Percentiles rank a stretch among this genome's conserved stretches.
phyloP scores from a whole-genome alignment of 1,140 invertebrate species.

The Brachionus calyciflorus region DNA sequence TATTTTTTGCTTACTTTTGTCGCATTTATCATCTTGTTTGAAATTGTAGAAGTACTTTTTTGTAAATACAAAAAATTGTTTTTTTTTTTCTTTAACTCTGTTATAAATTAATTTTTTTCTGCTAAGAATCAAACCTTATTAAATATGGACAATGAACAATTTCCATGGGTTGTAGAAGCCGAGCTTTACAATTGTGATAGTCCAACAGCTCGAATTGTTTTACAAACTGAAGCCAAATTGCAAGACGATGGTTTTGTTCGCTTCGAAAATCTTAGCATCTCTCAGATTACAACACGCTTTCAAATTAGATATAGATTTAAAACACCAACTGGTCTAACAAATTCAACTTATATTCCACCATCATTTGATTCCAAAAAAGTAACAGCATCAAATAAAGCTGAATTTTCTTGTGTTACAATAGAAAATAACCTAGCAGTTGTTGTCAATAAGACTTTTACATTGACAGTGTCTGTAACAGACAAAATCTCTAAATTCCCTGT shows the following conservation, averaged over 20 bases:
- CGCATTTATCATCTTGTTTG: too few species aligned
- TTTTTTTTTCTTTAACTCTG: too few species aligned
- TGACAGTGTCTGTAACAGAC: neutral
- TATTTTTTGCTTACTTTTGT: too few species aligned
- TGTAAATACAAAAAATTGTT: too few species aligned
- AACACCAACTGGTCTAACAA: neutral
- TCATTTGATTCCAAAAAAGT: neutral
- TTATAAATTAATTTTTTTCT: neutral
- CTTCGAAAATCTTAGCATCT: constrained; percentile 19
- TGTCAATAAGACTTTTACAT: neutral
- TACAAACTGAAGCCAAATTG: constrained; percentile 12
- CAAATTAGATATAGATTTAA: constrained; percentile 26
- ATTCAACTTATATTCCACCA: neutral
- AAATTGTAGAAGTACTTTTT: too few species aligned
- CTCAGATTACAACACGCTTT: neutral
- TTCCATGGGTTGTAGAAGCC: constrained; percentile 28
- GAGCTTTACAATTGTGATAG: neutral
- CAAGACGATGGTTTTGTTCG: constrained; percentile 24
- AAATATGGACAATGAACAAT: neutral
- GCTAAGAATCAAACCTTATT: neutral
- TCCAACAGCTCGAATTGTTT: neutral
- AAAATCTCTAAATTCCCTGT: neutral
- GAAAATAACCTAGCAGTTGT: neutral
- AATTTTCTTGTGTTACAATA: neutral
- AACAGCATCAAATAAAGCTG: neutral